phyloP scores from a whole-genome alignment of 2,888 invertebrate genomes.

The Ophion ventricosus region DNA sequence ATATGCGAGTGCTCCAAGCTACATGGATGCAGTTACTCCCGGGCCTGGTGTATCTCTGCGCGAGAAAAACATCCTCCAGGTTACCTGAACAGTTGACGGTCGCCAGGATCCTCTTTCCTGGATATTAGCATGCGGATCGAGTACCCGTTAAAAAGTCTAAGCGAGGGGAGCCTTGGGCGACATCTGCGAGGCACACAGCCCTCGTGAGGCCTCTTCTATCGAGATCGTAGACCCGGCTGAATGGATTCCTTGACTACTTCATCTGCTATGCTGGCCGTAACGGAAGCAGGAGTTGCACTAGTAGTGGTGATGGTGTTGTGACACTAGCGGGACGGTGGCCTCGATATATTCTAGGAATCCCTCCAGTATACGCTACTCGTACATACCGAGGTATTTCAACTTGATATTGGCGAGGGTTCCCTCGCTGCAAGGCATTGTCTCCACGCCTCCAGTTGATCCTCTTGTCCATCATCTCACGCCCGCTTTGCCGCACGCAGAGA shows the following conservation, averaged over 20 bases:
- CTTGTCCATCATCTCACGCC: slow-evolving; percentile 3
- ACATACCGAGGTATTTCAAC: slow-evolving; percentile 33
- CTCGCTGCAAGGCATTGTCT: slow-evolving; percentile 37
- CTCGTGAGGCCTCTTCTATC: slow-evolving; percentile 53
- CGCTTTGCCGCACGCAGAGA: slow-evolving; percentile 30
- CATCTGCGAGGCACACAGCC: slow-evolving; percentile 29
- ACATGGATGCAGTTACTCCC: neutral
- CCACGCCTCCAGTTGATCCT: slow-evolving; percentile 7
- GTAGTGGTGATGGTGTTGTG: slow-evolving; percentile 10
- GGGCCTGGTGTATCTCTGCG: neutral
- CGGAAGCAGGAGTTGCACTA: neutral
- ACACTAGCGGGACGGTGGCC: neutral
- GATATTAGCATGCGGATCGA: slow-evolving; percentile 70
- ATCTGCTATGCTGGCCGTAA: neutral
- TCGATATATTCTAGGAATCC: slow-evolving; percentile 16
- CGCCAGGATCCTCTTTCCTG: slow-evolving; percentile 40
- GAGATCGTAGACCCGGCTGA: slow-evolving; percentile 19
- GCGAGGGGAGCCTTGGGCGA: slow-evolving; percentile 26
- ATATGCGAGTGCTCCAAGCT: neutral
- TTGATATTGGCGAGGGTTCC: slow-evolving; percentile 25
- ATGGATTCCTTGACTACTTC: neutral
- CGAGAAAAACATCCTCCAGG: slow-evolving; percentile 3
- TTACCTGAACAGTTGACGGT: slow-evolving; percentile 10
- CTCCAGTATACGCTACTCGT: slow-evolving; percentile 16
- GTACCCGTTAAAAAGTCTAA: slow-evolving; percentile 66